phyloP scores from a whole-genome alignment of 2,888 invertebrate genomes.

The Gibbula magus region DNA sequence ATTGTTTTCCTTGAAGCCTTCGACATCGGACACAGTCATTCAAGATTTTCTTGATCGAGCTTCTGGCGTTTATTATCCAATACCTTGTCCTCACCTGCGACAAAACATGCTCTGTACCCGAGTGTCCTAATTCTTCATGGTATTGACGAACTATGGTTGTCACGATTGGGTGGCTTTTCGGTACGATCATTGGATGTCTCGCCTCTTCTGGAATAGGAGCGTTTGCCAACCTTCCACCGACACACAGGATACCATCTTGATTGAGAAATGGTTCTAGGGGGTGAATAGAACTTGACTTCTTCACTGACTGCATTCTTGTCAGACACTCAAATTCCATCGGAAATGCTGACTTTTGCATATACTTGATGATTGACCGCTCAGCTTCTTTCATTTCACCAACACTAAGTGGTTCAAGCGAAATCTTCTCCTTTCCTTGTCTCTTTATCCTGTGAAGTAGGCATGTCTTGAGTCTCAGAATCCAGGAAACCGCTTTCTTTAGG shows the following conservation, averaged over 20 bases:
- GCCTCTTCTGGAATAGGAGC: slow-evolving; percentile 16
- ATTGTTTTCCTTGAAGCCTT: slow-evolving; percentile 11
- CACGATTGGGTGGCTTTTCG: slow-evolving; percentile 31
- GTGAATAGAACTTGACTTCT: background rate
- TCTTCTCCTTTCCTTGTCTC: background rate
- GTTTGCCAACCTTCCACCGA: slow-evolving; percentile 37
- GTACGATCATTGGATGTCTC: too few species aligned
- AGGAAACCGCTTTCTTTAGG: too few species aligned
- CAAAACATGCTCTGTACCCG: slow-evolving; percentile 44
- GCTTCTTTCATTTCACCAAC: background rate
- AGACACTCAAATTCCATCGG: background rate
- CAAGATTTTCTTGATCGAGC: slow-evolving; percentile 33
- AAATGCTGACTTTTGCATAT: background rate
- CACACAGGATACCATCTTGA: slow-evolving; percentile 24
- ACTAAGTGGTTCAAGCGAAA: background rate
- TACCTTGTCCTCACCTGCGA: slow-evolving; percentile 40
- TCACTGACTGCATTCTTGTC: background rate
- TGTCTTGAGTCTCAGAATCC: background rate
- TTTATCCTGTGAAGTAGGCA: background rate
- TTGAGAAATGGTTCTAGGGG: slow-evolving; percentile 31
- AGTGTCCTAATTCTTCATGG: slow-evolving; percentile 40
- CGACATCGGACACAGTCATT: slow-evolving; percentile 38
- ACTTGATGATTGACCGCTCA: background rate
- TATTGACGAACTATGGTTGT: slow-evolving; percentile 37
- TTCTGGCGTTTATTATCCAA: slow-evolving; percentile 44